Percentiles rank a stretch among this genome's conserved stretches.
Evolutionary conservation across 2,113 vertebrate species (phyloP).

Genomic region (Pungitius pungitius): DNA sequence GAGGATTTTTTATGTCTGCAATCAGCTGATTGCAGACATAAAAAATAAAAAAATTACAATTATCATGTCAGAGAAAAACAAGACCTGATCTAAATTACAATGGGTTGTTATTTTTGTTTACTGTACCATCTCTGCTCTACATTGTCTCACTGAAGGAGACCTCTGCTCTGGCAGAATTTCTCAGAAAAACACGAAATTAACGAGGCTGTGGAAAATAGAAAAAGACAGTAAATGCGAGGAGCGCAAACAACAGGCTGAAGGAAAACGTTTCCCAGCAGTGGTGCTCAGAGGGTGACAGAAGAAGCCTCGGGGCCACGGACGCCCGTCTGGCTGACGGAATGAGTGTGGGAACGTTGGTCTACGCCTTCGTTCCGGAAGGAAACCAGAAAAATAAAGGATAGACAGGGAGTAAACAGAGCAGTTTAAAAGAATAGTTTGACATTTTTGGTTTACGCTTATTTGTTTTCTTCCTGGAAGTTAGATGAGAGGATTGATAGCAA

Average conservation of each 20-base stretch:
- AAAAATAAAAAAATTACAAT: conserved; percentile 34
- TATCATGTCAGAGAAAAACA: conserved; percentile 10
- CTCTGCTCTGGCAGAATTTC: conserved; percentile 23
- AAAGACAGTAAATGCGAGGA: conserved; percentile 42
- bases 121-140: not conserved
- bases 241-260: conserved; percentile 42
- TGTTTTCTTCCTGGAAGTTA: conserved; percentile 2
- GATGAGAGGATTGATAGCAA: not conserved
- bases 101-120: conserved; percentile 22
- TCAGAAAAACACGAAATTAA: conserved; percentile 25
- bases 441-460: not conserved
- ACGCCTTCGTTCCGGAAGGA: conserved; percentile 13
- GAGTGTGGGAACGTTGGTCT: conserved; percentile 47
- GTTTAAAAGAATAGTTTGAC: conserved; percentile 1
- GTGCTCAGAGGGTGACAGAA: conserved; percentile 42
- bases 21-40: not conserved
- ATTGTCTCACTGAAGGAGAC: not conserved
- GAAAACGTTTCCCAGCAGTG: conserved; percentile 51
- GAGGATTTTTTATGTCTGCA: too few species aligned
- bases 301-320: conserved; percentile 32
- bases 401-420: not conserved
- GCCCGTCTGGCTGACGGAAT: conserved; percentile 34
- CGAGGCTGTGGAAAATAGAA: conserved; percentile 49
- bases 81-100: conserved; percentile 24
- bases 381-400: conserved; percentile 9